Evolutionary conservation across 2,113 vertebrate species (phyloP), one percentile per base, ranked within the genome.

Genomic region (Coryphaenoides rupestris): DNA sequence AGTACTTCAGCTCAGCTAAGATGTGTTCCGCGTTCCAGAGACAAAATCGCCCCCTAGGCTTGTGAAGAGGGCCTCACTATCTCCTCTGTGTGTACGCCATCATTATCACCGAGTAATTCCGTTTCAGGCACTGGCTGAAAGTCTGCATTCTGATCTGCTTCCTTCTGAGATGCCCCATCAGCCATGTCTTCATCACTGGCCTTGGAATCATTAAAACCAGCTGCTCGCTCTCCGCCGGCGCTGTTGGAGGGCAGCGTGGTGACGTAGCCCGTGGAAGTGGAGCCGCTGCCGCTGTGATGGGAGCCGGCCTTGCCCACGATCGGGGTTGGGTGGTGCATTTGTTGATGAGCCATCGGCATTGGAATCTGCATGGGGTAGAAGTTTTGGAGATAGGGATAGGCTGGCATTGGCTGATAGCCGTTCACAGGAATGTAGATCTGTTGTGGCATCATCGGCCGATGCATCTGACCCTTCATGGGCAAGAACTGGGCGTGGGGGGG

Each of bases 391-490:
- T 98, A 98, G 4, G 94, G 93, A 1, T 95, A 95, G 9, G 94
- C 92, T 0, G 94, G 93, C 90, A 98, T 92, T 0, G 94, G 94
- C 80, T 98, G 96, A 69, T 98, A 98, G 55, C 96, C 96, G 0
- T 98, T 98, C 60, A 99, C 94, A 0, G 96, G 96, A 82, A 99
- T 98, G 84, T 98, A 99, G 60, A 98, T 93, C 81, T 98, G 97
- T 0, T 92, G 94, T 0, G 96, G 93, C 15, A 95, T 94, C 90
- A 97, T 90, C 0, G 92, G 92, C 61, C 94, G 89, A 5, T 86
- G 87, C 77, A 98, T 93, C 72, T 93, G 95, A 77, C 94, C 93
- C 86, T 97, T 96, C 90, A 98, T 91, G 50, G 93, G 87, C 76
- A 98, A 86, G 81, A 96, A 97, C 75, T 95, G 95, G 0, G 95